Base-by-base conservation (phyloP, 64 coral and sea anemone genomes). In the Pocillopora verrucosa region DNA sequence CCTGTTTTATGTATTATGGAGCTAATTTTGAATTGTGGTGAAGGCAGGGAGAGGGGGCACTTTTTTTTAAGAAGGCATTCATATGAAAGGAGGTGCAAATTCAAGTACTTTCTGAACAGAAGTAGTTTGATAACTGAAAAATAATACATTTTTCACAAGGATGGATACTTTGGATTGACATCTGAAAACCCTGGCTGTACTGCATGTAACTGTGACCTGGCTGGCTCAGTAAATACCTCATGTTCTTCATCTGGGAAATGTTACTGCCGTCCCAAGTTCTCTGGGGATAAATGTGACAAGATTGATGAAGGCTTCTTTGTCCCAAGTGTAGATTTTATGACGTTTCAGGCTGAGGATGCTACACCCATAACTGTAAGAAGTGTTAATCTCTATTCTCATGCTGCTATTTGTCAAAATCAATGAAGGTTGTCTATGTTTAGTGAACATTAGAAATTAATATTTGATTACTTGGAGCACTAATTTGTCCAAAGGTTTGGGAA, bases 91-190 rank as follows among this genome's bases (percentile, higher is more conserved):
- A 15, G 15, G 14, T 76, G 17, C 35, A 75, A 13, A 12, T 75
- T 15, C 34, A 14, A 14, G 34, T 36, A 14, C 13, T 51, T 51
- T 4, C 41, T 51, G 41, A 4, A 51, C 41, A 4, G 41, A 51
- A 51, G 41, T 3, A 51, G 41, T 51, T 51, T 51, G 41, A 51
- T 51, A 51, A 51, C 41, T 4, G 41, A 51, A 70, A 70, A 70
- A 70, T n/a, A 5, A 25, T 58, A 13, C 56, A 73, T 87, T 34
- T 1, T 69, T 59, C 79, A 63, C 13, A 63, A 99, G 97, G 91
- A 93, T 65, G 97, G 97, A 0, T 99, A 89, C 78, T 95, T 60
- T 89, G 93, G 93, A 11, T 81, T 99, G 64, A 93, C 88, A 16
- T 45, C 59, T 59, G 78, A 95, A 41, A 91, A 93, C 37, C 84